These are phyloP conservation scores for Listronotus oregonensis DNA, from an alignment of 1,140 invertebrate species.

Conservation along the genomic window DNA sequence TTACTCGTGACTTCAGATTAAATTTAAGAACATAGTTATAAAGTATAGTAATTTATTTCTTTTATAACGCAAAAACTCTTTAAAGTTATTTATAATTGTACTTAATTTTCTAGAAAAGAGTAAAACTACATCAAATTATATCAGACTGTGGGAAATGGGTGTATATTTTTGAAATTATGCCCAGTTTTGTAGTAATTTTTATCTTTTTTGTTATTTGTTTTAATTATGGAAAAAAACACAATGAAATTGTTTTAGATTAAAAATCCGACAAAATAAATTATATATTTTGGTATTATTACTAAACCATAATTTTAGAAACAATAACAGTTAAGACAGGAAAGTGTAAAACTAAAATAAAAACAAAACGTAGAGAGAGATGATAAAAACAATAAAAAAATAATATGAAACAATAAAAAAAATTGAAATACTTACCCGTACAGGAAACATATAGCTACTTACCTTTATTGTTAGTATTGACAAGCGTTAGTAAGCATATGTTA, in stretches of 20 bases:
- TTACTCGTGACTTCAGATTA: too few relatives aligned
- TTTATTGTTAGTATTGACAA: not conserved
- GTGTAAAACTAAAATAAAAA: too few relatives aligned
- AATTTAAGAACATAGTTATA: too few relatives aligned
- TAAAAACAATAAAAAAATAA: too few relatives aligned
- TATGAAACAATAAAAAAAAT: too few relatives aligned
- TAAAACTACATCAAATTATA: not conserved
- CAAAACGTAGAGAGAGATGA: too few relatives aligned
- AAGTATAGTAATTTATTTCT: too few relatives aligned
- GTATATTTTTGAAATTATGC: not conserved
- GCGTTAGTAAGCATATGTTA: not conserved
- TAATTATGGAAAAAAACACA: constrained; percentile 14
- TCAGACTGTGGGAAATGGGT: too few relatives aligned
- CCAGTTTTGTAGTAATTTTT: not conserved
- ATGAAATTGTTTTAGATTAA: constrained; percentile 11
- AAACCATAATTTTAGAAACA: too few relatives aligned
- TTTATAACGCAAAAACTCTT: not conserved
- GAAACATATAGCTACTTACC: constrained; percentile 6
- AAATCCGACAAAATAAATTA: not conserved
- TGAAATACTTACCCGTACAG: too few relatives aligned
- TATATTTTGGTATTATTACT: not conserved
- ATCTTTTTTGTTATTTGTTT: constrained; percentile 3
- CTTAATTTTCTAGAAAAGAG: constrained; percentile 10
- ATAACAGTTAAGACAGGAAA: not conserved
- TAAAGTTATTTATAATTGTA: not conserved